These are phyloP conservation scores for Eremobia ochroleuca DNA, from an alignment of 2,888 invertebrate genomes.

Conservation along the genomic window DNA sequence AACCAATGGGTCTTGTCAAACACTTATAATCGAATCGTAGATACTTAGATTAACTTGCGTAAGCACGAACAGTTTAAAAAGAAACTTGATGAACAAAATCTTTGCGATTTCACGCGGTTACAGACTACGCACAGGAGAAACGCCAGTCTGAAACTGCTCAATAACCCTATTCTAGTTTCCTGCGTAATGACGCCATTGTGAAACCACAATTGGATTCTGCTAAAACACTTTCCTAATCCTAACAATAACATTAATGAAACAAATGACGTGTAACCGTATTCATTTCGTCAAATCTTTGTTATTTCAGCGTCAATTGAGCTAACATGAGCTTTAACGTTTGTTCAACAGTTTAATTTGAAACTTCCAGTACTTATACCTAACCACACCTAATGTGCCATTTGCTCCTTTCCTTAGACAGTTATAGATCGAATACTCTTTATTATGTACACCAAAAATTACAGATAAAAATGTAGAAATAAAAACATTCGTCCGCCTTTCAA, in stretches of 20 bases:
- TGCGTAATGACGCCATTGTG: background rate
- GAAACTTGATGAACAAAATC: too few relatives aligned
- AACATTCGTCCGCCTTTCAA: background rate
- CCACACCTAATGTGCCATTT: background rate
- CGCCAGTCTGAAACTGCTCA: too few relatives aligned
- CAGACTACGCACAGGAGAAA: background rate
- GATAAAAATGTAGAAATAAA: background rate
- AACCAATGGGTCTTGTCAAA: background rate
- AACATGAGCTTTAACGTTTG: background rate
- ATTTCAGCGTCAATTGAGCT: background rate
- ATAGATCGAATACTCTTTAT: background rate
- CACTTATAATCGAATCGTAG: too few relatives aligned
- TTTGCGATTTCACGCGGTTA: background rate
- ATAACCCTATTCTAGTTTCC: too few relatives aligned
- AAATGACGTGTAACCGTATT: background rate
- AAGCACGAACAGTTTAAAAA: too few relatives aligned
- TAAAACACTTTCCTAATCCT: background rate
- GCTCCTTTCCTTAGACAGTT: background rate
- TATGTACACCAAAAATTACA: background rate
- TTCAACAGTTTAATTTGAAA: conserved; percentile 7
- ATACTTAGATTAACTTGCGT: too few relatives aligned
- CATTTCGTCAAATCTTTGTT: background rate
- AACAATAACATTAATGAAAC: background rate
- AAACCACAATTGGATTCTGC: background rate
- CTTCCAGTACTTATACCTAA: background rate